Evolutionary conservation across 2,113 vertebrate genomes (phyloP), one percentile per base, ranked within the genome.

Genomic region (Acrocephalus kingi): DNA sequence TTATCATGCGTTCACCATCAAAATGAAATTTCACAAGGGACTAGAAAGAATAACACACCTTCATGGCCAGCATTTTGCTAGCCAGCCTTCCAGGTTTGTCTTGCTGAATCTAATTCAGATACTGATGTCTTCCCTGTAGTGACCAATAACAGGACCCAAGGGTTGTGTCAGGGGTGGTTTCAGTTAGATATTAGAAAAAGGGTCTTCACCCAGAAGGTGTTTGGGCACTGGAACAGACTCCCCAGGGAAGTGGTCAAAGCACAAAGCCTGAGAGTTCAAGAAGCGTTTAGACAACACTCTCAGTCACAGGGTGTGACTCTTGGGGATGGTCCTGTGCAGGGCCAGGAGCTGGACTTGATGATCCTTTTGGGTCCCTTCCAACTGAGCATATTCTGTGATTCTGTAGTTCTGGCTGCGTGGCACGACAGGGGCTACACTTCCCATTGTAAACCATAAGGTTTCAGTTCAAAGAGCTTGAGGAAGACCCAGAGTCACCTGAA

Each of bases 401-500:
- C 45, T 52, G 54, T 27, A 68, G 46, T 15, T 66, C 14, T 39
- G 69, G 8, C 46, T 45, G 10, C 46, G 10, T 1, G 0, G 23
- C 54, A n/a, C 0, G 0, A 37, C 59, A n/a, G 59, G 2, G 1
- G 39, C 49, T 24, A 30, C 0, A 0, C 16, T 21, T 66, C 37
- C 22, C 2, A 4, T 13, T 46, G 31, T 39, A 61, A 62, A 96
- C 56, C 21, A 5, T 13, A 19, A 51, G 10, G 19, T 35, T 84
- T 58, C 31, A 17, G n/a, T 33, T 55, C 55, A 54, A 83, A 73
- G 20, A 91, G 18, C 6, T 15, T 39, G 9, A 85, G 31, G 37
- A 64, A 83, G 43, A 43, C 14, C 19, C 0, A 2, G 13, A n/a
- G 46, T 33, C 15, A 1, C 20, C 9, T 35, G 23, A 62, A 66